phyloP scores from a whole-genome alignment of 92 coral and sea anemone genomes.

The Umimayanthus chanpuru region DNA sequence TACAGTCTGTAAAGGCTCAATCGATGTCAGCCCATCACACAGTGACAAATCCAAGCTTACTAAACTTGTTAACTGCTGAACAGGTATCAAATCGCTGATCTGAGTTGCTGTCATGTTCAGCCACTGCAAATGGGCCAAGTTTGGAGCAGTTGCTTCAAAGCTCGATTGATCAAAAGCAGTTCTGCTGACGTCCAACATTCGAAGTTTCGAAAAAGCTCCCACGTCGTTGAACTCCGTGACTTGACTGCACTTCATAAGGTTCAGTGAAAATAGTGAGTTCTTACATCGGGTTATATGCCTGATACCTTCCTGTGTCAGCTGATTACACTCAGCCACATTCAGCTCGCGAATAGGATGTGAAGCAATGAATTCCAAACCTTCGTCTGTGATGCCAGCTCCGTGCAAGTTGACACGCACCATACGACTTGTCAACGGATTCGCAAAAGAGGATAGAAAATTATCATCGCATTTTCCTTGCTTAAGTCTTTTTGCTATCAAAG shows the following conservation, averaged over 20 bases:
- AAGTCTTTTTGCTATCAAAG: slow-evolving; percentile 72
- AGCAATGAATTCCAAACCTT: slow-evolving; percentile 61
- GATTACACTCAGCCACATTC: slow-evolving; percentile 67
- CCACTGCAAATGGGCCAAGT: slow-evolving; percentile 50
- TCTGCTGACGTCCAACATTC: slow-evolving; percentile 63
- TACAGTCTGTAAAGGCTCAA: slow-evolving; percentile 56
- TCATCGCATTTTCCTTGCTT: slow-evolving; percentile 77
- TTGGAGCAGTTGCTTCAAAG: slow-evolving; percentile 49
- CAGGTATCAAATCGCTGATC: slow-evolving; percentile 66
- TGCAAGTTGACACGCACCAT: slow-evolving; percentile 68
- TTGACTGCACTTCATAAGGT: slow-evolving; percentile 58
- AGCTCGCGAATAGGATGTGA: slow-evolving; percentile 80
- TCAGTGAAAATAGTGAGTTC: slow-evolving; percentile 65
- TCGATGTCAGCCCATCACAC: slow-evolving; percentile 58
- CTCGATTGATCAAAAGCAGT: slow-evolving; percentile 65
- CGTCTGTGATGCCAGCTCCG: slow-evolving; percentile 72
- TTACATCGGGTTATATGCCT: slow-evolving; percentile 63
- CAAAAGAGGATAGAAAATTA: slow-evolving; percentile 70
- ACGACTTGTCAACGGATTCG: slow-evolving; percentile 73
- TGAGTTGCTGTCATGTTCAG: slow-evolving; percentile 64
- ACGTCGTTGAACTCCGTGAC: slow-evolving; percentile 64
- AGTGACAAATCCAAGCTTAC: slow-evolving; percentile 72
- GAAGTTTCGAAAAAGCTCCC: slow-evolving; percentile 55
- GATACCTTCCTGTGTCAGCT: slow-evolving; percentile 64
- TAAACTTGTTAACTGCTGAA: slow-evolving; percentile 53